Evolutionary conservation across 1,140 invertebrate genomes (phyloP).

Genomic region (Drosophila willistoni): DNA sequence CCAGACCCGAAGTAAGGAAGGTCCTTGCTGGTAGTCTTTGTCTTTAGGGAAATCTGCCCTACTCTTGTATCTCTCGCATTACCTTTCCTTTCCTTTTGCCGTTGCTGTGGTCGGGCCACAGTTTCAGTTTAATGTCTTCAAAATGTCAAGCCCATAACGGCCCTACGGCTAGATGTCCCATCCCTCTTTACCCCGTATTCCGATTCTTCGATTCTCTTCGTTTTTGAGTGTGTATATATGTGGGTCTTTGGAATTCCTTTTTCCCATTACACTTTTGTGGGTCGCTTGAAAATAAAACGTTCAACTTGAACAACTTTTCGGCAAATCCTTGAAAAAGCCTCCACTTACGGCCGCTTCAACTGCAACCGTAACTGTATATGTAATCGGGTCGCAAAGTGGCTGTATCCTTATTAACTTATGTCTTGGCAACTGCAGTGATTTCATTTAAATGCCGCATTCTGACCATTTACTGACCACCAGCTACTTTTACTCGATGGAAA

Average conservation of each 20-base stretch:
- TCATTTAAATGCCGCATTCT: constrained; percentile 7
- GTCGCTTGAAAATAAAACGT: constrained; percentile 7
- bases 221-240: neutral
- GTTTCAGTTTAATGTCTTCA: constrained; percentile 74
- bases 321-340: constrained; percentile 3
- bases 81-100: neutral
- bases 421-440: neutral
- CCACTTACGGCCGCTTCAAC: neutral
- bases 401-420: constrained; percentile 3
- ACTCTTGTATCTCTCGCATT: constrained; percentile 13
- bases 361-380: neutral
- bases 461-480: neutral
- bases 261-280: neutral
- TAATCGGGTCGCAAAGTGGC: constrained; percentile 1
- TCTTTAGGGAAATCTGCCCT: constrained; percentile 72
- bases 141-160: constrained; percentile 63
- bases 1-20: constrained; percentile 25
- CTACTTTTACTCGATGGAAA: neutral
- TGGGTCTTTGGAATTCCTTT: neutral
- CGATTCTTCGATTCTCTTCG: neutral
- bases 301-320: constrained; percentile 11
- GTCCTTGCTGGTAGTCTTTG: constrained; percentile 52
- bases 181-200: neutral
- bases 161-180: constrained; percentile 40
- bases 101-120: constrained; percentile 56